These are phyloP conservation scores for Euphonia xanthogaster DNA, from an alignment of 2,797 vertebrate species.

Conservation along the genomic window DNA sequence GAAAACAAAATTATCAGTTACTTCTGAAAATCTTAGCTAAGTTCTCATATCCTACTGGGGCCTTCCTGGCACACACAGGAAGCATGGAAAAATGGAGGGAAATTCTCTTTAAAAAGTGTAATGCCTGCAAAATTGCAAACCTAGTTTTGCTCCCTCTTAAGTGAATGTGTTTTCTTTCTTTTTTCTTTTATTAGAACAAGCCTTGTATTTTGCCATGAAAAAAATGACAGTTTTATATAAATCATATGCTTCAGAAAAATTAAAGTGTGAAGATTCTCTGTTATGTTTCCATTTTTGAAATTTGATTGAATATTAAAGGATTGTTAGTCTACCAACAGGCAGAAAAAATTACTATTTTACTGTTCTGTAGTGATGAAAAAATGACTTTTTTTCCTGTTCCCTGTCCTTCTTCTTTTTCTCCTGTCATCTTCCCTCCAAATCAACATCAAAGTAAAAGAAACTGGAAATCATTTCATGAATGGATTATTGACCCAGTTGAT, in stretches of 20 bases:
- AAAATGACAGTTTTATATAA: neutral
- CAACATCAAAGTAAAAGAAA: neutral
- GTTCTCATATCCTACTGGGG: neutral
- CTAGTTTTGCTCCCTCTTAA: neutral
- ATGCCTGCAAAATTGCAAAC: neutral
- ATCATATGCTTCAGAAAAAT: neutral
- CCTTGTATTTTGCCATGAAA: neutral
- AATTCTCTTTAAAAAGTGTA: neutral
- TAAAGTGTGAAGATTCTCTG: neutral
- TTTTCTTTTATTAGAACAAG: neutral
- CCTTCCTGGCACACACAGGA: neutral
- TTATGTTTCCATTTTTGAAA: neutral
- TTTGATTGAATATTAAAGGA: neutral
- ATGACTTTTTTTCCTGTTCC: neutral
- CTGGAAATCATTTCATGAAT: neutral
- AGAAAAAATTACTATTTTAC: neutral
- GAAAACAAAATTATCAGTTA: neutral
- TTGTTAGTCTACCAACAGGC: neutral
- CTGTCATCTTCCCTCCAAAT: neutral
- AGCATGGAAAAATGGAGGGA: accelerated
- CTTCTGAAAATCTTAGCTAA: neutral
- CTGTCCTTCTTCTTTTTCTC: neutral
- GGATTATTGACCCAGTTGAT: neutral
- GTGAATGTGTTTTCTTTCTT: neutral
- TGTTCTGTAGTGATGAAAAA: neutral